Conservation (phyloP, 1,140 invertebrate genomes). For the Leguminivora glycinivorella region DNA sequence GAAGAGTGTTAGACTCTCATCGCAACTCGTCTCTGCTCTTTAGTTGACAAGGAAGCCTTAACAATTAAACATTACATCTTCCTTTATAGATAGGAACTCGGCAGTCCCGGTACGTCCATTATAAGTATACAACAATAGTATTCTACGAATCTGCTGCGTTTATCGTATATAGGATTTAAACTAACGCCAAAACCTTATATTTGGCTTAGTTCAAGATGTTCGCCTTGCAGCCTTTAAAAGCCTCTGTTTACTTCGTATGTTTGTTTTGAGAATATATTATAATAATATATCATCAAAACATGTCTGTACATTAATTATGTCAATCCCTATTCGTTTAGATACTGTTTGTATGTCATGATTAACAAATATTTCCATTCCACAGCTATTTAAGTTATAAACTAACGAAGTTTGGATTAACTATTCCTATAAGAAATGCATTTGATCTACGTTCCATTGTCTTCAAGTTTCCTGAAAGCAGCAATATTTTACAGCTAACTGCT, state of each 20-base stretch:
- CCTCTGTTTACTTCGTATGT: not conserved
- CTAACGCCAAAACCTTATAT: no score
- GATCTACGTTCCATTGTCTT: constrained; percentile 12
- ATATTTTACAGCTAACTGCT: constrained; percentile 24
- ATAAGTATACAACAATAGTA: no score
- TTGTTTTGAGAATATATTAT: constrained; percentile 9
- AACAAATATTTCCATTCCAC: not conserved
- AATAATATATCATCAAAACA: constrained; percentile 5
- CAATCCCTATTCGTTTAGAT: not conserved
- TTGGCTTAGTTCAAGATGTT: no score
- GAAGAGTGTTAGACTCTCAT: no score
- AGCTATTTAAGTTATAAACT: constrained; percentile 25
- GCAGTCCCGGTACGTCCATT: no score
- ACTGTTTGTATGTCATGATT: constrained; percentile 1
- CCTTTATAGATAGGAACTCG: no score
- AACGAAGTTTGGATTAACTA: constrained; percentile 21
- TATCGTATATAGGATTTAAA: no score
- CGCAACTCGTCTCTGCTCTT: no score
- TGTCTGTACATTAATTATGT: constrained; percentile 4
- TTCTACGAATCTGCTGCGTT: no score
- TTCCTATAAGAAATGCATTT: constrained; percentile 19
- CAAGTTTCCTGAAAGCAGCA: constrained; percentile 23
- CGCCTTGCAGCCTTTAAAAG: constrained; percentile 12
- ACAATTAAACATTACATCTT: no score
- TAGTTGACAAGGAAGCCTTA: no score